Evolutionary conservation across 2,113 vertebrate species (phyloP).

Genomic region (Arvicanthis niloticus): DNA sequence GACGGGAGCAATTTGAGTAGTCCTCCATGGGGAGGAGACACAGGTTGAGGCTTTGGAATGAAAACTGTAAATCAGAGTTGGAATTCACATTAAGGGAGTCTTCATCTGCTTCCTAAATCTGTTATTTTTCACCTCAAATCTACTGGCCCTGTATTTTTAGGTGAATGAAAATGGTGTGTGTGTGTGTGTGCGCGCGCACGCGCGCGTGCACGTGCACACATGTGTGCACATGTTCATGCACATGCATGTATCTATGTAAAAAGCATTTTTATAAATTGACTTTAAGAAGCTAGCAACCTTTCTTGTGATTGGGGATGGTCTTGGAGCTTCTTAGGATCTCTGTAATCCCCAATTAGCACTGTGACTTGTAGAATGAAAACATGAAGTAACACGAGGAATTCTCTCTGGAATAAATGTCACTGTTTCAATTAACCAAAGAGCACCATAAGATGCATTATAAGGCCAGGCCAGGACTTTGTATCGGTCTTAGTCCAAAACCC

Average conservation of each 20-base stretch:
- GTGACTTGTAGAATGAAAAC: slow-evolving; percentile 67
- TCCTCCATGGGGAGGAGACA: neutral
- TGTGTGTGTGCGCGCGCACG: neutral
- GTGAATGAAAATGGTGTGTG: neutral
- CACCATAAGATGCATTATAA: slow-evolving; percentile 66
- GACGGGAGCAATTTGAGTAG: neutral
- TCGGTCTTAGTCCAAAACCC: slow-evolving; percentile 65
- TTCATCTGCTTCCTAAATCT: neutral
- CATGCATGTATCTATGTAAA: neutral
- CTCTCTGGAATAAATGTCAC: slow-evolving; percentile 69
- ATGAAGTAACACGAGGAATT: slow-evolving; percentile 53
- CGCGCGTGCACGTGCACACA: too few species aligned
- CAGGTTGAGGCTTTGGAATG: neutral
- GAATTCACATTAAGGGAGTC: neutral
- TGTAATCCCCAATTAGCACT: slow-evolving; percentile 71
- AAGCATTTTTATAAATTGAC: slow-evolving; percentile 22
- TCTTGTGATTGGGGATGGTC: slow-evolving; percentile 42
- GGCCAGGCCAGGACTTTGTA: slow-evolving; percentile 53
- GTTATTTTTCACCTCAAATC: neutral
- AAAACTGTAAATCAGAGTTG: slow-evolving; percentile 6
- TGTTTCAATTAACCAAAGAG: slow-evolving; percentile 78
- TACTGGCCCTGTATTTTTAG: neutral
- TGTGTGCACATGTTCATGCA: too few species aligned
- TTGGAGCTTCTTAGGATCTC: slow-evolving; percentile 38
- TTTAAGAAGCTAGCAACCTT: slow-evolving; percentile 34